Evolutionary conservation across 2,888 invertebrate species (phyloP).

Genomic region (Agrochola lychnidis): DNA sequence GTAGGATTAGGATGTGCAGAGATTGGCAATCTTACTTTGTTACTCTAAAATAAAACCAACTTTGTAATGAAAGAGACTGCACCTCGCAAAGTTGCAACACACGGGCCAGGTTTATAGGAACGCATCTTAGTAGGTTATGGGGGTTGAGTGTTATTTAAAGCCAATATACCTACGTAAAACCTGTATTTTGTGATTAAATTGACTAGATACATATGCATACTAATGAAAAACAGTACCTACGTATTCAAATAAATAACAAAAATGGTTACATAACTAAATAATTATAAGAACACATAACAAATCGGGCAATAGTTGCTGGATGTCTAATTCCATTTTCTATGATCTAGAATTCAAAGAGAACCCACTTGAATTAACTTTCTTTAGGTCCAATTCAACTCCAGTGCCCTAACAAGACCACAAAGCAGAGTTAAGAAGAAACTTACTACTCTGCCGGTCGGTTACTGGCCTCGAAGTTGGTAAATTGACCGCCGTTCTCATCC

Average conservation of each 20-base stretch:
- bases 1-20: neutral
- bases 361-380: neutral
- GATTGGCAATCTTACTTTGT: neutral
- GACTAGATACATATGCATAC: neutral
- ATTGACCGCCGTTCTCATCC: conserved; percentile 62
- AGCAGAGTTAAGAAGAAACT: conserved; percentile 33
- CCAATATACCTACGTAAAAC: neutral
- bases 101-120: neutral
- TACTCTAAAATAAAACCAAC: neutral
- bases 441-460: conserved; percentile 66
- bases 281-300: neutral
- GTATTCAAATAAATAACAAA: neutral
- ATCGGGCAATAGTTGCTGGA: neutral
- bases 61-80: neutral
- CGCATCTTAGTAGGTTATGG: neutral
- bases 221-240: neutral
- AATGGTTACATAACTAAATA: neutral
- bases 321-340: neutral
- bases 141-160: neutral
- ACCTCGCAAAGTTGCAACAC: neutral
- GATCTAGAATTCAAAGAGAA: neutral
- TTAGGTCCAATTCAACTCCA: neutral
- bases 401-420: neutral
- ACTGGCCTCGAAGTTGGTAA: conserved; percentile 62
- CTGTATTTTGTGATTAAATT: neutral